Conservation (phyloP, 2,113 vertebrate genomes). For the Trachemys scripta region DNA sequence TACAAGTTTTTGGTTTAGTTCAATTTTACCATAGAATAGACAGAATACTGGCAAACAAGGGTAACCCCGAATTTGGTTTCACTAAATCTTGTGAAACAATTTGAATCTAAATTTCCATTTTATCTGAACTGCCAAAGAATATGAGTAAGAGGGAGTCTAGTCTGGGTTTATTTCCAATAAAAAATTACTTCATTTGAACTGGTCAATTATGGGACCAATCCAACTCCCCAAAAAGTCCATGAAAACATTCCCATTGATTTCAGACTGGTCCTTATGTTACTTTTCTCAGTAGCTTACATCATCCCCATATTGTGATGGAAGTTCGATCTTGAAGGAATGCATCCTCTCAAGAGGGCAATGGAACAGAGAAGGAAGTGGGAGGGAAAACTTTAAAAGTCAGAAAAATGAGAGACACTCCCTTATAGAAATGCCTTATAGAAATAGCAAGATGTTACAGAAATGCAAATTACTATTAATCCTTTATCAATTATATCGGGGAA, state of each 20-base stretch:
- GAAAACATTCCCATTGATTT: background rate
- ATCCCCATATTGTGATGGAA: background rate
- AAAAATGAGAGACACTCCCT: background rate
- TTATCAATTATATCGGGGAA: background rate
- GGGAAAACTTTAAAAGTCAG: background rate
- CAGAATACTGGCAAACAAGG: too few species aligned
- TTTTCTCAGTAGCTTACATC: background rate
- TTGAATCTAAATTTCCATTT: too few species aligned
- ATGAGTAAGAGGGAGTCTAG: background rate
- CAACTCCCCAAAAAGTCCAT: background rate
- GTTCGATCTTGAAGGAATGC: background rate
- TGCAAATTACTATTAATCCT: background rate
- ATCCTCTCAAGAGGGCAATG: background rate
- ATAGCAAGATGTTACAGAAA: background rate
- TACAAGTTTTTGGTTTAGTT: background rate
- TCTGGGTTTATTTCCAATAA: background rate
- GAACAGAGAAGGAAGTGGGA: background rate
- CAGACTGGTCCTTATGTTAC: background rate
- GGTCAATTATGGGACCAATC: background rate
- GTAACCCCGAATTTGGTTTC: background rate
- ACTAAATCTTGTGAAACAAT: background rate
- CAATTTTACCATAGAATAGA: background rate
- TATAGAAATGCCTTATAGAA: background rate
- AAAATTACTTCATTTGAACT: background rate
- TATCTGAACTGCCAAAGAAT: background rate